Conservation (phyloP, 2,888 invertebrate genomes). For the Eustalomyia histrio region DNA sequence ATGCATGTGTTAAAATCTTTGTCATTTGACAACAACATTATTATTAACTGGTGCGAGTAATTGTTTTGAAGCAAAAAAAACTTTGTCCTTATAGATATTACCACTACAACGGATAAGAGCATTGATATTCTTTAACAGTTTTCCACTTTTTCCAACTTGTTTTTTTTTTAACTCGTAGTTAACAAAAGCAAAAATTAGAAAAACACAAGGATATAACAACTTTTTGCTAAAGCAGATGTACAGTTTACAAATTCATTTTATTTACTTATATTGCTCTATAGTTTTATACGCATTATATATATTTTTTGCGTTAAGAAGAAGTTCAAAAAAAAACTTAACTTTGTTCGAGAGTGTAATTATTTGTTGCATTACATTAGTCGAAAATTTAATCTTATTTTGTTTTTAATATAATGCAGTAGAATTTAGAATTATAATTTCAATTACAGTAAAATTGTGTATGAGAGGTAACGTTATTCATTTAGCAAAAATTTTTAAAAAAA, state of each 20-base stretch:
- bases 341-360: neutral
- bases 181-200: neutral
- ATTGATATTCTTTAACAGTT: constrained; percentile 24
- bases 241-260: neutral
- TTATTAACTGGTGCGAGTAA: constrained; percentile 44
- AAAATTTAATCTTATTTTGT: neutral
- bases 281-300: neutral
- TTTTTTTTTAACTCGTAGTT: neutral
- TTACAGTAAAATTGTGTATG: too few species aligned
- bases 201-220: neutral
- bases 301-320: neutral
- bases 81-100: constrained; percentile 22
- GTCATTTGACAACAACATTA: constrained; percentile 35
- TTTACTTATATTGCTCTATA: neutral
- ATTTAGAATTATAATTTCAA: too few species aligned
- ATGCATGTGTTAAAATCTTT: constrained; percentile 28
- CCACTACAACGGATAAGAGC: neutral
- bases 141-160: neutral
- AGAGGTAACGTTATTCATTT: too few species aligned
- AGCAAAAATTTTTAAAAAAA: too few species aligned
- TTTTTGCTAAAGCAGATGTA: neutral
- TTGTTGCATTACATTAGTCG: neutral
- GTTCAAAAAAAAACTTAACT: neutral
- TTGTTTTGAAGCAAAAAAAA: constrained; percentile 34
- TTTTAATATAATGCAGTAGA: neutral